These are phyloP conservation scores for Acipenser ruthenus DNA, from an alignment of 2,797 vertebrate species.

Conservation along the genomic window DNA sequence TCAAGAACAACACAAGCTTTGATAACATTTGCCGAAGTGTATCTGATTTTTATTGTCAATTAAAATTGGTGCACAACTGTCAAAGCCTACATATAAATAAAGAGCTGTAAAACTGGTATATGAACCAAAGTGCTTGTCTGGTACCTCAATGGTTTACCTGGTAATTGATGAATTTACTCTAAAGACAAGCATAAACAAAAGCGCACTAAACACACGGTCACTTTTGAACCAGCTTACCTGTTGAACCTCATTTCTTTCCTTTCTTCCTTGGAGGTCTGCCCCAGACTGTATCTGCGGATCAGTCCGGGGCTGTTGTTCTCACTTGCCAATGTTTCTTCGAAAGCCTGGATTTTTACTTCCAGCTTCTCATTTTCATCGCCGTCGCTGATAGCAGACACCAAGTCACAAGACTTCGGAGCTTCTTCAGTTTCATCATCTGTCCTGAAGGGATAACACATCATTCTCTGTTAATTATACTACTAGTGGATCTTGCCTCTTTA, in stretches of 20 bases:
- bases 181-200: background rate
- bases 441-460: conserved; percentile 38
- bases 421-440: conserved; percentile 38
- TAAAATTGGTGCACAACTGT: no score
- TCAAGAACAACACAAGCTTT: no score
- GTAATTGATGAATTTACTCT: background rate
- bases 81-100: no score
- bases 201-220: background rate
- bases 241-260: conserved; percentile 75
- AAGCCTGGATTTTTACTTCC: conserved; percentile 70
- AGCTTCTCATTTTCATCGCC: conserved; percentile 56
- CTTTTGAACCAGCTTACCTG: conserved; percentile 60
- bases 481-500: no score
- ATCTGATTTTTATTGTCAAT: no score
- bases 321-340: conserved; percentile 61
- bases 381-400: conserved; percentile 33
- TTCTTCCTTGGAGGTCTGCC: conserved; percentile 66
- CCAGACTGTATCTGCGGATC: conserved; percentile 67
- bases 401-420: conserved; percentile 31
- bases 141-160: no score
- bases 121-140: no score
- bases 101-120: no score
- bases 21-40: no score
- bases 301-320: conserved; percentile 50
- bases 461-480: background rate